Base-by-base conservation (phyloP, 2,113 vertebrate genomes). In the Actenoides lindsayi region DNA sequence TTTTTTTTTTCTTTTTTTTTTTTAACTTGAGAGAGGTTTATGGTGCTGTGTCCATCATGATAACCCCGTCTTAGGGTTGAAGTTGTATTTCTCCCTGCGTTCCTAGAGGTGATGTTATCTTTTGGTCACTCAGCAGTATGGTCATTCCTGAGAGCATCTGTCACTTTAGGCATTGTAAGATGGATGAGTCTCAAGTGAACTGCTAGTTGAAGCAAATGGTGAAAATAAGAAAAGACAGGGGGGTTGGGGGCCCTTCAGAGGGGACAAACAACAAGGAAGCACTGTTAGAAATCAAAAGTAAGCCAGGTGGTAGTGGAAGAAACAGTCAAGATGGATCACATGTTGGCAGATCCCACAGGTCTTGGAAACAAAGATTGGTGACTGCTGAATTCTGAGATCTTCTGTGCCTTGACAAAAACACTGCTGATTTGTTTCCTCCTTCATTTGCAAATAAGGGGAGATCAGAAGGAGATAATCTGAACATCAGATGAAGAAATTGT, bases 121-220 rank as follows among this genome's bases (percentile, higher is more conserved):
- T 98, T 98, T 98, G 97, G 98, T 98, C 98, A 81, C 96, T 98
- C 97, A 94, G 96, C 98, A 97, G 97, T 98, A 97, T 98, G 97
- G 97, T 98, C 97, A 95, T 97, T 98, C 98, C 98, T 98, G 98
- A 98, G 98, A 99, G 98, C 99, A 99, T 99, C 99, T 99, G 99
- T 99, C 99, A 99, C 99, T 98, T 95, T 90, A 97, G 98, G 98
- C 98, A 97, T 97, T 98, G 97, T 98, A 98, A 99, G 99, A 99
- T 99, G 98, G 99, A 99, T 99, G 99, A 98, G 98, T 98, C 99
- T 99, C 98, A 93, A 98, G 98, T 99, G 98, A 98, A 98, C 98
- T 98, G 99, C 98, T 98, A 97, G 98, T 98, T 97, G 98, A 98
- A 99, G 98, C 99, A 99, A 99, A 99, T 99, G 99, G 99, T 98